These are phyloP conservation scores for Caenorhabditis uteleia DNA, from an alignment of 2,888 invertebrate genomes.

Conservation along the genomic window DNA sequence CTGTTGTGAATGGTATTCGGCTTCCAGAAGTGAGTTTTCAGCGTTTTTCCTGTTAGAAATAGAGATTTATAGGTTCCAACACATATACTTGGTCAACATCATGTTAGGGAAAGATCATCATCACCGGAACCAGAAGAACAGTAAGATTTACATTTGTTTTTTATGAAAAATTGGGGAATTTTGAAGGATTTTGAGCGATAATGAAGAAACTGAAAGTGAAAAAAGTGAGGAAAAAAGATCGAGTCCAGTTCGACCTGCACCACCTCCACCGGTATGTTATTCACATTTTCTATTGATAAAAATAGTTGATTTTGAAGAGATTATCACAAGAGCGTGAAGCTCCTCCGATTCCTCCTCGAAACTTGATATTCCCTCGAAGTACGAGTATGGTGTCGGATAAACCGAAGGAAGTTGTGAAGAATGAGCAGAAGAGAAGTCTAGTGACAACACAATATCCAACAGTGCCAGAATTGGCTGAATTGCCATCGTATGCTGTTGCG, in stretches of 20 bases:
- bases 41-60: neutral
- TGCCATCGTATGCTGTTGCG: conserved; percentile 30
- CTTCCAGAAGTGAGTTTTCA: conserved; percentile 26
- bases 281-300: neutral
- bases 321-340: conserved; percentile 19
- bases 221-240: neutral
- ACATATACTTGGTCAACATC: conserved; percentile 11
- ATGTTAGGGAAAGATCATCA: conserved; percentile 9
- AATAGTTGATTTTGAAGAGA: conserved; percentile 8
- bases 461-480: conserved; percentile 30
- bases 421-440: conserved; percentile 14
- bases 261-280: conserved; percentile 16
- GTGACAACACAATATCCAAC: conserved; percentile 24
- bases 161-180: neutral
- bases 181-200: conserved; percentile 16
- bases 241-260: neutral
- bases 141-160: conserved; percentile 10
- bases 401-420: too few species aligned
- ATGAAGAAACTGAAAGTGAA: conserved; percentile 3
- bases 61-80: conserved; percentile 17
- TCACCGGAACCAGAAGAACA: conserved; percentile 41
- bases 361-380: conserved; percentile 19
- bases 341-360: conserved; percentile 26
- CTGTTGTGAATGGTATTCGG: conserved; percentile 26
- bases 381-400: conserved; percentile 19